Conservation (phyloP, 2,888 invertebrate genomes). For the Ornithoptera alexandrae region DNA sequence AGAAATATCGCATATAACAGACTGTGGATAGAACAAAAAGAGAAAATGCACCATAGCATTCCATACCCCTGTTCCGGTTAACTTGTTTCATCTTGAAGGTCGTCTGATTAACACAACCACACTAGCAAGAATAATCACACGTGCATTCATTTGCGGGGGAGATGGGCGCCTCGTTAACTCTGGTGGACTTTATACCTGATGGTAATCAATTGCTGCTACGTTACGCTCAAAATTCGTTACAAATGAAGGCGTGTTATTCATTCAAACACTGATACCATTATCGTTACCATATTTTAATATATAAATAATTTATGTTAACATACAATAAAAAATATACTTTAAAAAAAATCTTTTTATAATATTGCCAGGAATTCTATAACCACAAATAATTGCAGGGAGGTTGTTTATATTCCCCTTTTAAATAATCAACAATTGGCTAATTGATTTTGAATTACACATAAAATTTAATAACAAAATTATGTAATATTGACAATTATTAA, state of each 20-base stretch:
- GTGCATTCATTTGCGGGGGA: conserved; percentile 21
- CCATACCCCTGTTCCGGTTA: background rate
- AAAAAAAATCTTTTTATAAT: no score
- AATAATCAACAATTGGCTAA: background rate
- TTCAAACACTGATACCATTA: background rate
- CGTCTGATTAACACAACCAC: conserved; percentile 8
- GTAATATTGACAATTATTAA: background rate
- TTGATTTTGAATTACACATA: background rate
- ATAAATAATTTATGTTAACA: background rate
- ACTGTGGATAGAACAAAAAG: background rate
- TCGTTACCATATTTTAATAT: background rate
- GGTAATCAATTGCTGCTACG: background rate
- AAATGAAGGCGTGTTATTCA: conserved; percentile 19
- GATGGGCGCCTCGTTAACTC: conserved; percentile 21
- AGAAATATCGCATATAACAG: background rate
- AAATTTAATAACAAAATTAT: background rate
- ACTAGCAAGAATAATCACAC: conserved; percentile 8
- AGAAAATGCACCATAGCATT: background rate
- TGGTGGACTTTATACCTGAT: conserved; percentile 23
- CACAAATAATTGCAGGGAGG: background rate
- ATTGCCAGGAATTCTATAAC: background rate
- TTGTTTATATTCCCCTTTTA: background rate
- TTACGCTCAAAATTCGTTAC: conserved; percentile 16
- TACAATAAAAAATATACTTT: background rate
- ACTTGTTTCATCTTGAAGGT: conserved; percentile 7